Evolutionary conservation across 92 coral and sea anemone species (phyloP).

Genomic region (Metridium senile): DNA sequence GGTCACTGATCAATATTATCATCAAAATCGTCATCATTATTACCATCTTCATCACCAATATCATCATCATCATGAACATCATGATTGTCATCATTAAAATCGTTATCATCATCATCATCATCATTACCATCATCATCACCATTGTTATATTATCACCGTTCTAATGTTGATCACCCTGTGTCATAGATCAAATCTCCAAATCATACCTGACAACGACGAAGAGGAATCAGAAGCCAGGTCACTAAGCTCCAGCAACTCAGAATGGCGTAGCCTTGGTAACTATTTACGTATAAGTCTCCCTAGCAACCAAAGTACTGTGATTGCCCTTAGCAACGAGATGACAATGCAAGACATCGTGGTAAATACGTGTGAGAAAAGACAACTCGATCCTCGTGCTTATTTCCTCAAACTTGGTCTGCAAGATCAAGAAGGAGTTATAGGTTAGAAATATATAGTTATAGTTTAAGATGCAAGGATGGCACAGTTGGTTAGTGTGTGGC

Average conservation of each 20-base stretch:
- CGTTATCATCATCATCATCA: background rate
- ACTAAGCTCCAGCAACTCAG: conserved; percentile 80
- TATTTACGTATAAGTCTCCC: conserved; percentile 82
- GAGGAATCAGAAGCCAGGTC: conserved; percentile 66
- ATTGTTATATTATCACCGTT: background rate
- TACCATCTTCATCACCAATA: background rate
- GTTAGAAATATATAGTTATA: conserved; percentile 26
- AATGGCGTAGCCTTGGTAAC: conserved; percentile 94
- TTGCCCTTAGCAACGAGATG: conserved; percentile 82
- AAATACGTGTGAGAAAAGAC: conserved; percentile 85
- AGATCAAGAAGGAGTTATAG: conserved; percentile 69
- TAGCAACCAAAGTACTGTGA: conserved; percentile 88
- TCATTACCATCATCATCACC: background rate
- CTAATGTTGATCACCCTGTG: background rate
- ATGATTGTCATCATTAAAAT: background rate
- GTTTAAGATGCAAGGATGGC: no score
- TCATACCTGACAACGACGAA: conserved; percentile 57
- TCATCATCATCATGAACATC: background rate
- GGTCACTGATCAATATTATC: background rate
- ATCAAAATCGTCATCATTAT: background rate
- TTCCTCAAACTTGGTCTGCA: conserved; percentile 84
- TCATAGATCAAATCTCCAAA: conserved; percentile 56
- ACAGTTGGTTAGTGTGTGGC: no score
- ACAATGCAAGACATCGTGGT: conserved; percentile 73
- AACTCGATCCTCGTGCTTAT: conserved; percentile 72